Percentiles rank a stretch among this genome's conserved stretches.
Evolutionary conservation across 1,140 invertebrate species (phyloP).

Genomic region (Diuraphis noxia): DNA sequence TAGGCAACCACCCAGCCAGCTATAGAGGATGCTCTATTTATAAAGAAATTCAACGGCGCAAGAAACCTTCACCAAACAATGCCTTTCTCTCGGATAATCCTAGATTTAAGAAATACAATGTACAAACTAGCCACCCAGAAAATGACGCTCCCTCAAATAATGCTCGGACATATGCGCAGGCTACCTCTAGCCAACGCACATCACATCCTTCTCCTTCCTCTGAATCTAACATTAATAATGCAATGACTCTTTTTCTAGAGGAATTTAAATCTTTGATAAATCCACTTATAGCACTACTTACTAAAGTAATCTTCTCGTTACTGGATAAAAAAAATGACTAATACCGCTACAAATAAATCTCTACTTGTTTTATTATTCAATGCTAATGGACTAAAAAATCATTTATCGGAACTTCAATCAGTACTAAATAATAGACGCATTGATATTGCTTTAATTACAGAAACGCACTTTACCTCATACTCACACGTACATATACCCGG

Average conservation of each 20-base stretch:
- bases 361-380: constrained; percentile 29
- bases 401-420: not conserved
- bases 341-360: constrained; percentile 15
- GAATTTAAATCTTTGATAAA: no score
- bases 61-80: not conserved
- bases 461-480: not conserved
- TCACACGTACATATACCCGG: not conserved
- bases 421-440: not conserved
- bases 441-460: not conserved
- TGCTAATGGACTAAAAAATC: not conserved
- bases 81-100: not conserved
- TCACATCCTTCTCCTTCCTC: no score
- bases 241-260: not conserved
- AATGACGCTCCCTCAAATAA: no score
- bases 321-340: constrained; percentile 14
- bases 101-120: not conserved
- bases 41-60: not conserved
- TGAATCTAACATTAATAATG: not conserved
- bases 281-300: no score
- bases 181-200: no score
- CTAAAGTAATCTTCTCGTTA: no score
- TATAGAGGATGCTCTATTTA: not conserved
- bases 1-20: not conserved
- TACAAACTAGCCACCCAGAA: not conserved
- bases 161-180: no score